phyloP scores from a whole-genome alignment of 2,113 vertebrate genomes.

The Pelodiscus sinensis region DNA sequence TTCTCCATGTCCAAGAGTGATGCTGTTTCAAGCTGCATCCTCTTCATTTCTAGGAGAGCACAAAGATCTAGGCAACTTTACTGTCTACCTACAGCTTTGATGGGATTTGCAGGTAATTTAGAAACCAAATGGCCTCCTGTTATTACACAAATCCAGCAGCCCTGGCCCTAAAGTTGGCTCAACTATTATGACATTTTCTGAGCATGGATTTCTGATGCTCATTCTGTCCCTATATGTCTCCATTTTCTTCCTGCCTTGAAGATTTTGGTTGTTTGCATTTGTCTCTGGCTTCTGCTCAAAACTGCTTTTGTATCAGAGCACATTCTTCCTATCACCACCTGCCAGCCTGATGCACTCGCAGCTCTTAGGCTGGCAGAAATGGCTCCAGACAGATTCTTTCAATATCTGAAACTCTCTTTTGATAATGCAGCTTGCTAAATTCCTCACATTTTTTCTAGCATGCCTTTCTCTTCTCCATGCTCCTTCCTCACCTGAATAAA shows the following conservation, averaged over 20 bases:
- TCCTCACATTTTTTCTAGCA: slow-evolving; percentile 64
- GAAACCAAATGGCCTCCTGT: not conserved
- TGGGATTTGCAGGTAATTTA: not conserved
- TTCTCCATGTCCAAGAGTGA: not conserved
- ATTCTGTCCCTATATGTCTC: slow-evolving; percentile 25
- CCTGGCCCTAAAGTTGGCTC: not conserved
- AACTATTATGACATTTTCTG: not conserved
- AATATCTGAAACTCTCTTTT: slow-evolving; percentile 64
- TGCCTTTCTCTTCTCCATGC: slow-evolving; percentile 58
- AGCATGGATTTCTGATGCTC: slow-evolving; percentile 1
- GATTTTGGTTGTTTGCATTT: slow-evolving; percentile 41
- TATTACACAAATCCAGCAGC: not conserved
- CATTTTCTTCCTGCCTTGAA: not conserved
- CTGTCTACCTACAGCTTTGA: not conserved
- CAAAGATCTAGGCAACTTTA: accelerated
- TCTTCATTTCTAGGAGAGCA: not conserved
- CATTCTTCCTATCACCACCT: not conserved
- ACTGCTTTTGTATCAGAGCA: slow-evolving; percentile 49
- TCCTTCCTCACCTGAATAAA: slow-evolving; percentile 49
- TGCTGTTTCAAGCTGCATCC: not conserved
- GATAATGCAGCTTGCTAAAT: slow-evolving; percentile 61
- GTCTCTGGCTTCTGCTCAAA: slow-evolving; percentile 49
- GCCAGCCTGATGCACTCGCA: slow-evolving; percentile 35
- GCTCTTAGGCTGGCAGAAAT: slow-evolving; percentile 27
- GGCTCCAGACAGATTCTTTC: slow-evolving; percentile 53